A percentile compares a stretch with the other conserved stretches of the same genome.
phyloP scores from a whole-genome alignment of 2,888 invertebrate genomes.

The Cheilosia vernalis region DNA sequence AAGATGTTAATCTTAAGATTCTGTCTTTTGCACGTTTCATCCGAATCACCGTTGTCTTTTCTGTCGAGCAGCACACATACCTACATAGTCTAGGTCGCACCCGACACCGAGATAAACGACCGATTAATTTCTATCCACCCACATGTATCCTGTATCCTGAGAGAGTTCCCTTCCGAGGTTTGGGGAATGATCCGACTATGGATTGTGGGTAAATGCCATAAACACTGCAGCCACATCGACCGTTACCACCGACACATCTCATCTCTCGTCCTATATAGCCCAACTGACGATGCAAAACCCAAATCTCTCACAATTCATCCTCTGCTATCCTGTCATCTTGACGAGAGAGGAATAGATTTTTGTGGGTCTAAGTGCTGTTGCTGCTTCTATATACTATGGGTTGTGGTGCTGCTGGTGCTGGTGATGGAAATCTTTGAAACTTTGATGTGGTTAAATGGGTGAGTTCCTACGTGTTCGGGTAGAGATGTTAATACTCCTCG shows the following conservation, averaged over 20 bases:
- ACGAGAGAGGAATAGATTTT: conserved; percentile 67
- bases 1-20: conserved; percentile 74
- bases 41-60: conserved; percentile 65
- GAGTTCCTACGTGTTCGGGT: conserved; percentile 48
- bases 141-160: conserved; percentile 61
- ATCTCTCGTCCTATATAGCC: conserved; percentile 17
- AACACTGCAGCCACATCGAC: conserved; percentile 73
- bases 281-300: conserved; percentile 69
- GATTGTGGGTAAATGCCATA: conserved; percentile 71
- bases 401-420: conserved; percentile 4
- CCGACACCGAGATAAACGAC: conserved; percentile 70
- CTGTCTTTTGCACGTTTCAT: conserved; percentile 75
- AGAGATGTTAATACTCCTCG: conserved; percentile 13
- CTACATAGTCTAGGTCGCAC: conserved; percentile 11
- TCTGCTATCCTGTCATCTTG: conserved; percentile 70
- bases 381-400: background rate
- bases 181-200: conserved; percentile 44
- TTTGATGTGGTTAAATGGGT: conserved; percentile 72
- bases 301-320: conserved; percentile 69
- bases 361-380: conserved; percentile 29
- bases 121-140: conserved; percentile 74
- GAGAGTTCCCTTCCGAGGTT: background rate
- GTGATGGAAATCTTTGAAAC: conserved; percentile 69
- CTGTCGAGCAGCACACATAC: conserved; percentile 23
- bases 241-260: conserved; percentile 70